These are phyloP conservation scores for Netelia melanura DNA, from an alignment of 2,888 invertebrate genomes.

Conservation along the genomic window DNA sequence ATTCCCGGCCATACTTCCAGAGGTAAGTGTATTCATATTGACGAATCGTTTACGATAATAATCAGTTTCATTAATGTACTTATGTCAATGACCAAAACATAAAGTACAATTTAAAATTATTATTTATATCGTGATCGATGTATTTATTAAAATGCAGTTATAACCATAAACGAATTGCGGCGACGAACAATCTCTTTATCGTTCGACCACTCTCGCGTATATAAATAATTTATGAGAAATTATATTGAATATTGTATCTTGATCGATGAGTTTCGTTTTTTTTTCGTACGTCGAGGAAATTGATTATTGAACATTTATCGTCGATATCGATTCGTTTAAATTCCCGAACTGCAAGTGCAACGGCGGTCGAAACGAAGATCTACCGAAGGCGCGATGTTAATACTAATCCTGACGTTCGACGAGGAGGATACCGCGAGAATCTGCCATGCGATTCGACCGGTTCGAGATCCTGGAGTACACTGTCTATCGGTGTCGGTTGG, in stretches of 20 bases:
- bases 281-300: background rate
- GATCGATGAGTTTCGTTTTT: background rate
- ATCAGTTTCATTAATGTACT: too few species aligned
- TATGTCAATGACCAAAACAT: too few species aligned
- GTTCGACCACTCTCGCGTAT: background rate
- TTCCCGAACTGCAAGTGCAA: background rate
- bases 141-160: too few species aligned
- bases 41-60: slow-evolving; percentile 1
- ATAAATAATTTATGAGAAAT: background rate
- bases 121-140: too few species aligned
- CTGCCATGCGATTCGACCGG: slow-evolving; percentile 68
- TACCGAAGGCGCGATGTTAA: background rate
- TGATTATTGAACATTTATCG: slow-evolving; percentile 6
- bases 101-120: too few species aligned
- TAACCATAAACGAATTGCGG: background rate
- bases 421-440: slow-evolving; percentile 15
- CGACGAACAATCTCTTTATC: background rate
- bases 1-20: slow-evolving; percentile 31
- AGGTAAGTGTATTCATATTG: slow-evolving; percentile 37
- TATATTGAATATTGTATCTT: background rate
- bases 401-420: background rate
- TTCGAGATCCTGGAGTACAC: slow-evolving; percentile 76
- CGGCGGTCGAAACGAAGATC: background rate
- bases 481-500: slow-evolving; percentile 67
- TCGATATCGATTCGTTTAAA: background rate